Evolutionary conservation across 2,113 vertebrate species (phyloP).

Genomic region (Mustela lutreola): DNA sequence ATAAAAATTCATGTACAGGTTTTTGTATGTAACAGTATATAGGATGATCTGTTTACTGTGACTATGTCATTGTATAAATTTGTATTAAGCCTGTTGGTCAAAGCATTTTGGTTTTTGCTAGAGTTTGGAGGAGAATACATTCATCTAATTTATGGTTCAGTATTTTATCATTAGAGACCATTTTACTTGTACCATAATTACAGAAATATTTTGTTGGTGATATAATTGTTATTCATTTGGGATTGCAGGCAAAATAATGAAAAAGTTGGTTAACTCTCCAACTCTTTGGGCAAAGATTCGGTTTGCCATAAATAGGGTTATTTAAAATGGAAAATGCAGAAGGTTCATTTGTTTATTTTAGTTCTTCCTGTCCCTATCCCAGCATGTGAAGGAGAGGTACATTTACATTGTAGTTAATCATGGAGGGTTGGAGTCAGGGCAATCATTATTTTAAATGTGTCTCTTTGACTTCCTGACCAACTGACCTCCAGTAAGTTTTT

Average conservation of each 20-base stretch:
- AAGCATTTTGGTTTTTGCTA: not conserved
- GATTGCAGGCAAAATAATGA: not conserved
- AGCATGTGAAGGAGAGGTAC: not conserved
- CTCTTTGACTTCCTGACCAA: not conserved
- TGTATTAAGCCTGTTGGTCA: not conserved
- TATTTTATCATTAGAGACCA: not conserved
- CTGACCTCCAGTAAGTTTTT: conserved; percentile 9
- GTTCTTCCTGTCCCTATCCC: not conserved
- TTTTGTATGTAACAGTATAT: not conserved
- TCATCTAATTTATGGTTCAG: conserved; percentile 15
- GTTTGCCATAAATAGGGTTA: not conserved
- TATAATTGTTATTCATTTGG: conserved; percentile 27
- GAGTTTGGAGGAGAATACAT: not conserved
- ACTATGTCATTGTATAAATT: conserved; percentile 3
- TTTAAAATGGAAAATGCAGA: conserved; percentile 1
- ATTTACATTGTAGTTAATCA: conserved; percentile 9
- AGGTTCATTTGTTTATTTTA: conserved; percentile 31
- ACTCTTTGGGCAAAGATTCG: conserved; percentile 21
- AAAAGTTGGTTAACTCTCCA: conserved; percentile 4
- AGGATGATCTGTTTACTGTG: not conserved
- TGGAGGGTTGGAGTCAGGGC: not conserved
- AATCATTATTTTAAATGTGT: conserved; percentile 4
- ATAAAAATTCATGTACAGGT: not conserved
- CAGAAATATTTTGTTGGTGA: conserved; percentile 22
- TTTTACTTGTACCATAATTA: not conserved